A percentile compares a stretch with the other conserved stretches of the same genome.
Conservation (phyloP, 2,113 vertebrate species). For the Empidonax alnorum region DNA sequence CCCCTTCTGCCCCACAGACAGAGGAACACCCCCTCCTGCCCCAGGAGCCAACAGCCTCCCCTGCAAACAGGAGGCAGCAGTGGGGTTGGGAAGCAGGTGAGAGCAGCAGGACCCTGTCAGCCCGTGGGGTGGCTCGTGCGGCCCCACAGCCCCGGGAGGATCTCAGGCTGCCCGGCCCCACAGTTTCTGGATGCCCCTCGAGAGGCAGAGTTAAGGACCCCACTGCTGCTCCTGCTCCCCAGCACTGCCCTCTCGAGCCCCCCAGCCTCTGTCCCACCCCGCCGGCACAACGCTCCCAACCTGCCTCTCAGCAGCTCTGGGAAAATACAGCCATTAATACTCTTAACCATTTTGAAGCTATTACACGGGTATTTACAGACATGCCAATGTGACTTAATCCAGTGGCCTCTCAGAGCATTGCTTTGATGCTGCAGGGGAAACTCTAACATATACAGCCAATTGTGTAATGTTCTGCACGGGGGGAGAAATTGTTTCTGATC, state of each 20-base stretch:
- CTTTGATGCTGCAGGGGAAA: not conserved
- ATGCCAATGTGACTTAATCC: not conserved
- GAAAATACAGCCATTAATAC: not conserved
- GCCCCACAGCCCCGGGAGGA: not conserved
- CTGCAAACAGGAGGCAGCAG: not conserved
- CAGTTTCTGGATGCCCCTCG: rapidly evolving
- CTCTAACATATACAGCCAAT: not conserved
- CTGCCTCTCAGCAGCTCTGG: rapidly evolving
- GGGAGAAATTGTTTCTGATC: not conserved
- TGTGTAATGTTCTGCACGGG: not conserved
- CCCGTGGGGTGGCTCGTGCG: too few relatives aligned
- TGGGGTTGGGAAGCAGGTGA: rapidly evolving
- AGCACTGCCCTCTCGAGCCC: rapidly evolving
- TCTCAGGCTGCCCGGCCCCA: not conserved
- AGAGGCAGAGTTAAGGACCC: rapidly evolving
- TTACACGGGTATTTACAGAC: not conserved
- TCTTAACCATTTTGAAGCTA: not conserved
- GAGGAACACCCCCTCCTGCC: not conserved
- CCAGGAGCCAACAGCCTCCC: not conserved
- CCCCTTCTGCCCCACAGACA: rapidly evolving
- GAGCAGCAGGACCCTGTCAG: not conserved
- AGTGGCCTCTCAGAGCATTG: not conserved
- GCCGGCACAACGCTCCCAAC: rapidly evolving
- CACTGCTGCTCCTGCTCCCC: not conserved
- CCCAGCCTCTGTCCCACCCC: not conserved